Base-by-base conservation (phyloP, 1,140 invertebrate species). In the Pogonognathellus flavescens region DNA sequence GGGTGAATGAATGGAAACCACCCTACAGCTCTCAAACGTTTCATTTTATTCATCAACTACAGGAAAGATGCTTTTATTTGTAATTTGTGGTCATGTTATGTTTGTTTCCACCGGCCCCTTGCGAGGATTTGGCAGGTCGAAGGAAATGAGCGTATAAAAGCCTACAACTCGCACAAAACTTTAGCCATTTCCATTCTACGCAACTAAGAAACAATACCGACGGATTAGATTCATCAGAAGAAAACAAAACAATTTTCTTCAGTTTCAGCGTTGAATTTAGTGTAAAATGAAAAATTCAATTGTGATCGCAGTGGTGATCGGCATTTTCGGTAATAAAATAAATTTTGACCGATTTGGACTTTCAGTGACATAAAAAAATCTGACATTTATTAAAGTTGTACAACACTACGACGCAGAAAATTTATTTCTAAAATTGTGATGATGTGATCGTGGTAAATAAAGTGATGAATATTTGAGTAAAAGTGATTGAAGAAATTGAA, bases 31-130 rank as follows among this genome's bases (percentile, higher is more conserved):
- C n/a, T 14, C 41, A 9, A 31, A n/a, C 11, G 41, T 49, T 72
- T 49, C 11, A 49, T 76, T 31, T 13, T 72, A 41, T 72, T 72
- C 66, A 72, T 72, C 41, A 72, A n/a, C 41, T 16, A 31, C 31
- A 25, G 66, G n/a, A 72, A 72, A 31, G 66, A 72, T 72, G 66
- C 66, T 72, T 72, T 72, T 72, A 76, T n/a, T 76, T 76, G n/a
- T 76, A 76, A 49, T 76, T 76, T 76, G 16, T 49, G 31, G 41
- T 72, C 66, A 49, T 53, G 13, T 16, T 55, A 55, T 55, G 53
- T 55, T 5, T 20, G n/a, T 10, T 60, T 66, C 9, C 20, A 66
- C 4, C 18, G 31, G 31, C 31, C 8, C 66, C 22, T 49, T 72
- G 7, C 31, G 9, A 50, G 8, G n/a, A 16, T n/a, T 31, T n/a